Base-by-base conservation (phyloP, 2,888 invertebrate genomes). In the Trypoxylon attenuatum region DNA sequence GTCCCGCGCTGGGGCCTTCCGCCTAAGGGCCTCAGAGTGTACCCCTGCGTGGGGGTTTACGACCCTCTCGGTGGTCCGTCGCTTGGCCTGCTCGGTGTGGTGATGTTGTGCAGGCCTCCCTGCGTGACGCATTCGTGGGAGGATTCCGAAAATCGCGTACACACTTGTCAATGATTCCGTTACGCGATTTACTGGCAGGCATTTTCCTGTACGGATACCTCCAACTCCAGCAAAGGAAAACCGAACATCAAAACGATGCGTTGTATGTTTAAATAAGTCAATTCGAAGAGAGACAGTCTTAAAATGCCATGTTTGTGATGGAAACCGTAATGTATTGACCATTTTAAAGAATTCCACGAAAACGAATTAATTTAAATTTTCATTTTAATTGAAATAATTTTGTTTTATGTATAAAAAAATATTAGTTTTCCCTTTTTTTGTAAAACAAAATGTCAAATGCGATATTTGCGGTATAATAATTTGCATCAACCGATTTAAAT, bases 161-260 rank as follows among this genome's bases (percentile, higher is more conserved):
- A n/a, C n/a, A n/a, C n/a, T n/a, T 55, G 15, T 50, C 27, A 55
- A 55, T 55, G 51, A 60, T 49, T 47, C 52, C 0, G 16, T 52
- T 46, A 33, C 57, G 10, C 27, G 57, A 52, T 65, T 52, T 21
- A 65, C 52, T 51, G 49, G 52, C 43, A 16, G 55, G 25, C 55
- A 64, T 60, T 64, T 64, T 64, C 51, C 55, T 39, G 23, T 49
- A 49, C 39, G 66, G 29, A 53, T 67, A 62, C 59, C 55, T 62
- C 0, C 6, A 53, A 63, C 53, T 0, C 1, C 2, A 39, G 54
- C 63, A 67, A 60, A 23, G n/a, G 60, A 57, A 1, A 46, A 27
- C 1, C 58, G 15, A 66, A 66, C 55, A 1, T 69, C 59, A 52
- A 69, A 69, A 13, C 54, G 55, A 58, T 66, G 47, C 46, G 39